phyloP scores from a whole-genome alignment of 2,797 vertebrate genomes.

The Hybognathus amarus region DNA sequence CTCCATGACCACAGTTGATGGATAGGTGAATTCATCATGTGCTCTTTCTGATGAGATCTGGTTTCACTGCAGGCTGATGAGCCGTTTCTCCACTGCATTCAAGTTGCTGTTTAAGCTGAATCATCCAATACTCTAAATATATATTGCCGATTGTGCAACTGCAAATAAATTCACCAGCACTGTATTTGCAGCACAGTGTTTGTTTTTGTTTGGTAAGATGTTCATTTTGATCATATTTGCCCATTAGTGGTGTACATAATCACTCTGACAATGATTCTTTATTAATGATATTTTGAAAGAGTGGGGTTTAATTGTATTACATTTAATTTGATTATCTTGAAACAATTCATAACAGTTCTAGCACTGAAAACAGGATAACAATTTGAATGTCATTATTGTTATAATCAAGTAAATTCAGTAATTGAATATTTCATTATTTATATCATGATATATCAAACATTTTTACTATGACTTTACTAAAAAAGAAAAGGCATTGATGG shows the following conservation, averaged over 20 bases:
- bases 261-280: neutral
- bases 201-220: neutral
- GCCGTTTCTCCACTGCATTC: conserved; percentile 27
- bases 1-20: conserved; percentile 10
- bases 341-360: neutral
- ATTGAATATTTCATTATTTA: neutral
- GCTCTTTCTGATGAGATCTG: conserved; percentile 46
- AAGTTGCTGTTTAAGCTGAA: conserved; percentile 15
- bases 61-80: conserved; percentile 51
- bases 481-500: too few relatives aligned
- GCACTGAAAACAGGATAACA: neutral
- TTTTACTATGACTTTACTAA: neutral
- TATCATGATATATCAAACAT: neutral
- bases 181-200: neutral
- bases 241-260: neutral
- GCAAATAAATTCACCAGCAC: neutral
- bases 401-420: neutral
- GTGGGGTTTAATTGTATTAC: neutral
- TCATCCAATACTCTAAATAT: neutral
- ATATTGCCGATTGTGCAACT: neutral
- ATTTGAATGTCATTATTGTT: neutral
- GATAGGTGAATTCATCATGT: conserved; percentile 39
- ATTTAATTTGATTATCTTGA: neutral
- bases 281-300: neutral
- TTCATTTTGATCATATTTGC: neutral